Conservation (phyloP, 2,113 vertebrate species). For the Nibea albiflora region DNA sequence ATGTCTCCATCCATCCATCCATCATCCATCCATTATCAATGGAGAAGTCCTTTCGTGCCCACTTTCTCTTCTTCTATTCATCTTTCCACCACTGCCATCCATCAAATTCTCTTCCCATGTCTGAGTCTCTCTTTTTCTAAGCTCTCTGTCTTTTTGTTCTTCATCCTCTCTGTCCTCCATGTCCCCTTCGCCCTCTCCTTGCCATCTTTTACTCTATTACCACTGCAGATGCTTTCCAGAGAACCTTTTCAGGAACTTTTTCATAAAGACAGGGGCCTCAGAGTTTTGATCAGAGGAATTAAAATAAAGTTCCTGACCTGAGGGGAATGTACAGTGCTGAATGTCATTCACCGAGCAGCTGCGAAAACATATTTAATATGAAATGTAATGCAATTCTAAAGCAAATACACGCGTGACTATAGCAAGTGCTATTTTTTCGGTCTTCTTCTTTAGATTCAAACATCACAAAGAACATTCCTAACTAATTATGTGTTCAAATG, state of each 20-base stretch:
- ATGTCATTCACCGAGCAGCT: too few relatives aligned
- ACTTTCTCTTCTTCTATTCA: neutral
- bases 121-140: neutral
- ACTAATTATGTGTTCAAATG: too few relatives aligned
- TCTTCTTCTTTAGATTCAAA: too few relatives aligned
- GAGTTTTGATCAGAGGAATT: neutral
- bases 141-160: neutral
- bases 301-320: too few relatives aligned
- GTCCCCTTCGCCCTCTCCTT: neutral
- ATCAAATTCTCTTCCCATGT: neutral
- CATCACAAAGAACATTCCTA: too few relatives aligned
- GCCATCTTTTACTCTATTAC: neutral
- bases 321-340: too few relatives aligned
- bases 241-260: neutral
- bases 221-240: neutral
- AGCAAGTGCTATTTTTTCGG: too few relatives aligned
- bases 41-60: neutral
- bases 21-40: neutral
- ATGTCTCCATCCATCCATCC: conserved; percentile 2
- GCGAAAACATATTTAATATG: too few relatives aligned
- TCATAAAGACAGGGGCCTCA: neutral
- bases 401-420: too few relatives aligned
- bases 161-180: neutral
- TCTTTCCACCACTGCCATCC: neutral
- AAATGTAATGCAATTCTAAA: too few relatives aligned